These are phyloP conservation scores for Falcaria lacertinaria DNA, from an alignment of 2,888 invertebrate species.

Conservation along the genomic window DNA sequence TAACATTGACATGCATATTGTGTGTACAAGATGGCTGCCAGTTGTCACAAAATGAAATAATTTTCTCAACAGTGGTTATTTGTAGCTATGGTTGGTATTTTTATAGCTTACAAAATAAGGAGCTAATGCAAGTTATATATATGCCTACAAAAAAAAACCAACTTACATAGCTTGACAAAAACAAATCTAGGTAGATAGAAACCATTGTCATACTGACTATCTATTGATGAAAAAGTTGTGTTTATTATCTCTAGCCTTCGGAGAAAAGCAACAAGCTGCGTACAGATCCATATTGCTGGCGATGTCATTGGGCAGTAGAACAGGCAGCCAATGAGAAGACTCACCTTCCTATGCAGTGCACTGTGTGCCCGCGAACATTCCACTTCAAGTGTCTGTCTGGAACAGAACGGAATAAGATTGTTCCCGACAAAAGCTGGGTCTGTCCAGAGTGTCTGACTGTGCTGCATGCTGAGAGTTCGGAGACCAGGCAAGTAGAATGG, in stretches of 20 bases:
- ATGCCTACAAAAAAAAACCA: not conserved
- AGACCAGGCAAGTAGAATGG: conserved; percentile 77
- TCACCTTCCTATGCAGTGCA: conserved; percentile 80
- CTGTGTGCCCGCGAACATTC: conserved; percentile 91
- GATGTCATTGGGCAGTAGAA: conserved; percentile 88
- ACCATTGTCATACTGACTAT: too few relatives aligned
- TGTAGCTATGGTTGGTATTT: not conserved
- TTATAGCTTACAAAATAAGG: too few relatives aligned
- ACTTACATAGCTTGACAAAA: too few relatives aligned
- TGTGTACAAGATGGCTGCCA: conserved; percentile 2
- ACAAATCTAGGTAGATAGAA: too few relatives aligned
- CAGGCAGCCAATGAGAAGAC: conserved; percentile 56
- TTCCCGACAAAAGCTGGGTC: conserved; percentile 81
- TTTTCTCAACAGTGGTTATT: not conserved
- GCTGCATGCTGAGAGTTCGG: conserved; percentile 85
- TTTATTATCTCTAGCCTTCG: conserved; percentile 25
- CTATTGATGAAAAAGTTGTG: too few relatives aligned
- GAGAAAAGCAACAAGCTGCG: conserved; percentile 46
- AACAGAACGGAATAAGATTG: conserved; percentile 66
- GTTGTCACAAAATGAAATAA: not conserved
- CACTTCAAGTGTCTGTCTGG: conserved; percentile 87
- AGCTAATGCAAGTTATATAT: too few relatives aligned
- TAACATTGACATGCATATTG: conserved; percentile 1
- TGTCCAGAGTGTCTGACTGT: conserved; percentile 92
- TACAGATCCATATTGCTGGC: conserved; percentile 93